Conservation (phyloP, 2,797 vertebrate species). For the Erethizon dorsatum region DNA sequence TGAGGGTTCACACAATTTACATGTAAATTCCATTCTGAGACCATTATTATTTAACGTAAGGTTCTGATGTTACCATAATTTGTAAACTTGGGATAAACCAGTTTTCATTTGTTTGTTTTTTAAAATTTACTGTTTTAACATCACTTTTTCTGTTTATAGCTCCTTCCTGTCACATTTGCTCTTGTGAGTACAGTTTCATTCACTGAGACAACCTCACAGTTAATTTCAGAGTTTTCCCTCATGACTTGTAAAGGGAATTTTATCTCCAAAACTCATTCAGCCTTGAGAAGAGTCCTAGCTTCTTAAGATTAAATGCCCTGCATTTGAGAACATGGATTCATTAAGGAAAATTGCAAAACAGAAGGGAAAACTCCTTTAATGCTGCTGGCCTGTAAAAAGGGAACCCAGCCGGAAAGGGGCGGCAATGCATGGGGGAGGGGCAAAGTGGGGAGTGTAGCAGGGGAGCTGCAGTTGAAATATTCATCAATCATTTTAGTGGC, state of each 20-base stretch:
- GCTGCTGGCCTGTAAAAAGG: constrained; percentile 86
- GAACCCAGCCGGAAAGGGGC: constrained; percentile 89
- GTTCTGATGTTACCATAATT: constrained; percentile 43
- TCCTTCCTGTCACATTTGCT: constrained; percentile 40
- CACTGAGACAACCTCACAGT: constrained; percentile 51
- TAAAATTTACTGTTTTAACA: background rate
- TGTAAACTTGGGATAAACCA: constrained; percentile 57
- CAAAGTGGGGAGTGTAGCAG: constrained; percentile 77
- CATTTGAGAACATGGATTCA: constrained; percentile 78
- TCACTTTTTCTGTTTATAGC: constrained; percentile 55
- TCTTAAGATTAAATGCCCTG: constrained; percentile 87
- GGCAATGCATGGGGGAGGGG: constrained; percentile 81
- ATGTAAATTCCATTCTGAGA: constrained; percentile 60
- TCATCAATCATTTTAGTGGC: constrained; percentile 93
- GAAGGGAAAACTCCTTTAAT: constrained; percentile 81
- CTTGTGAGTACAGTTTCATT: constrained; percentile 63
- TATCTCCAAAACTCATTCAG: constrained; percentile 61
- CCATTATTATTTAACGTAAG: constrained; percentile 52
- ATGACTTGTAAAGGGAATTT: constrained; percentile 64
- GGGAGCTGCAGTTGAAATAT: constrained; percentile 88
- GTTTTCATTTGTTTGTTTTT: background rate
- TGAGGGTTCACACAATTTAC: constrained; percentile 22
- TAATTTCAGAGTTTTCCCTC: constrained; percentile 75
- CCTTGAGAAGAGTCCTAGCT: constrained; percentile 41
- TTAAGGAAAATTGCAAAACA: constrained; percentile 79